phyloP scores from a whole-genome alignment of 2,888 invertebrate genomes.

The Sympetrum striolatum region DNA sequence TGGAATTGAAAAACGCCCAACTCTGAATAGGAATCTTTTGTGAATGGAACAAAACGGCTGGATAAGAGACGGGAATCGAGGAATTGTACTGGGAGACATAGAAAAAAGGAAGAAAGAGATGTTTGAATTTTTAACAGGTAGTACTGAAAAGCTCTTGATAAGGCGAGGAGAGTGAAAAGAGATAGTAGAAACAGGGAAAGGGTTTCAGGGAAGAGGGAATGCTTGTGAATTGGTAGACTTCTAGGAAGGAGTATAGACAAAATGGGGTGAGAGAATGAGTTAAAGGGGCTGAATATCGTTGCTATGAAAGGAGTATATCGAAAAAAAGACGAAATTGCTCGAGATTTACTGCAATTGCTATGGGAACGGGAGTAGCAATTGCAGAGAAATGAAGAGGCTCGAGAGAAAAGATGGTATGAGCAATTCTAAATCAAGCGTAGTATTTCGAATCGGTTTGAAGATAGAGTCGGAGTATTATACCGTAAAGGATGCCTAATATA shows the following conservation, averaged over 20 bases:
- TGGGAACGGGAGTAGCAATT: no score
- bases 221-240: not conserved
- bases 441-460: no score
- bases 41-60: not conserved
- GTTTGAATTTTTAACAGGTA: no score
- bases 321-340: not conserved
- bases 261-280: not conserved
- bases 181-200: not conserved
- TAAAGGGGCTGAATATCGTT: not conserved
- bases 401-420: not conserved
- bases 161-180: not conserved
- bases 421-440: no score
- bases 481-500: no score
- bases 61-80: not conserved
- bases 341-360: constrained; percentile 6
- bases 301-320: not conserved
- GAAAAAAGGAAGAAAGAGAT: no score
- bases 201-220: not conserved
- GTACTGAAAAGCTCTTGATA: no score
- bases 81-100: no score
- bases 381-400: not conserved
- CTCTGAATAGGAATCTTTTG: not conserved
- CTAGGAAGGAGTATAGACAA: not conserved
- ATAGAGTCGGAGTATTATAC: no score
- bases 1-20: no score